These are phyloP conservation scores for Cromileptes altivelis DNA, from an alignment of 2,113 vertebrate genomes.

Conservation along the genomic window DNA sequence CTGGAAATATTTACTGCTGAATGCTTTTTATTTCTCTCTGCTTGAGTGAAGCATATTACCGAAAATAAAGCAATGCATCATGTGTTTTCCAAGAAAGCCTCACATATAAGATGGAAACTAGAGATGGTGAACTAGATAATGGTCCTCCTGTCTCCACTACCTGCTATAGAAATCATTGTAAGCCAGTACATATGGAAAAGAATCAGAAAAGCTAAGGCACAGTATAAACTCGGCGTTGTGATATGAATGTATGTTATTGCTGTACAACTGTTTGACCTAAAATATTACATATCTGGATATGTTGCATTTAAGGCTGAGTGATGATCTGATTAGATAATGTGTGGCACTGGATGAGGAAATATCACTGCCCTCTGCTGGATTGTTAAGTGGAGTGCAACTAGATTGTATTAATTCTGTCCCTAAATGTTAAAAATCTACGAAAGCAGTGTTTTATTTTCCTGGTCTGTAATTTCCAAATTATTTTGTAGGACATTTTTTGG, in stretches of 20 bases:
- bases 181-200: background rate
- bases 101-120: background rate
- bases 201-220: background rate
- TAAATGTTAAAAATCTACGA: background rate
- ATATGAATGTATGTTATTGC: too few relatives aligned
- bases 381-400: background rate
- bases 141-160: background rate
- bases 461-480: background rate
- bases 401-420: background rate
- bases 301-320: background rate
- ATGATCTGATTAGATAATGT: background rate
- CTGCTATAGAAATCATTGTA: background rate
- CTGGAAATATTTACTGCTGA: conserved; percentile 26
- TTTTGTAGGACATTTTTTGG: background rate
- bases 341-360: background rate
- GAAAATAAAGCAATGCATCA: conserved; percentile 11
- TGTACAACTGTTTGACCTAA: too few relatives aligned
- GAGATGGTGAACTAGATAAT: background rate
- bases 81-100: background rate
- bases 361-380: conserved; percentile 51
- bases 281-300: background rate
- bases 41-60: conserved; percentile 41
- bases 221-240: background rate
- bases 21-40: conserved; percentile 47
- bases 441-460: too few relatives aligned